Percentiles rank a stretch among this genome's conserved stretches.
Evolutionary conservation across 1,140 invertebrate genomes (phyloP).

Genomic region (Danaus melanippus): DNA sequence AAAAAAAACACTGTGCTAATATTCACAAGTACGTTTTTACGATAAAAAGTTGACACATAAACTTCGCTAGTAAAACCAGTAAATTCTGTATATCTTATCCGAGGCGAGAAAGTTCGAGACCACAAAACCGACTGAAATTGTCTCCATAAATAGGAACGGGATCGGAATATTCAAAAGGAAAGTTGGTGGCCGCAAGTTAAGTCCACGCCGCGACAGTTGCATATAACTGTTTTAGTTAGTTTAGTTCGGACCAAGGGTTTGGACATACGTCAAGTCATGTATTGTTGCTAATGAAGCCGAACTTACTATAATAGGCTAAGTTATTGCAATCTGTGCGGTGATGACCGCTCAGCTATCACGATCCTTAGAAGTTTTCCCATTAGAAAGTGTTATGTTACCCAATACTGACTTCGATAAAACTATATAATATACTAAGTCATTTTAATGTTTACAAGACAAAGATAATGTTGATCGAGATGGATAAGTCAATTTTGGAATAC

Average conservation of each 20-base stretch:
- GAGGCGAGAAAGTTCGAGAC: slow-evolving; percentile 42
- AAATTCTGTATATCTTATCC: slow-evolving; percentile 35
- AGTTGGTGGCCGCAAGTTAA: slow-evolving; percentile 30
- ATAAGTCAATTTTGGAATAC: no score
- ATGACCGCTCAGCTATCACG: slow-evolving; percentile 48
- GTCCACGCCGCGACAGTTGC: slow-evolving; percentile 55
- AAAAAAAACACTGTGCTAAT: no score
- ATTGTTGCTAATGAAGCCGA: slow-evolving; percentile 61
- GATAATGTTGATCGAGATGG: not conserved
- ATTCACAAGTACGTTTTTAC: slow-evolving; percentile 2
- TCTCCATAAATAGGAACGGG: slow-evolving; percentile 54
- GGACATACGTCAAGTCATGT: slow-evolving; percentile 41
- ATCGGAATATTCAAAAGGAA: slow-evolving; percentile 61
- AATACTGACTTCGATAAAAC: no score
- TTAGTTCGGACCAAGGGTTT: slow-evolving; percentile 8
- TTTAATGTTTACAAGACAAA: no score
- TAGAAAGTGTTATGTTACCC: slow-evolving; percentile 32
- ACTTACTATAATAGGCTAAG: slow-evolving; percentile 47
- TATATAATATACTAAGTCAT: no score
- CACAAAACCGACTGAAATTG: slow-evolving; percentile 47
- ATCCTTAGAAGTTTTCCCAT: slow-evolving; percentile 27
- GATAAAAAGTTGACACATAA: slow-evolving; percentile 25
- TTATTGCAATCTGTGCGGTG: slow-evolving; percentile 49
- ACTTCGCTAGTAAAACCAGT: slow-evolving; percentile 25
- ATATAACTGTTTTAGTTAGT: slow-evolving; percentile 50